A percentile compares a stretch with the other conserved stretches of the same genome.
phyloP scores from a whole-genome alignment of 2,888 invertebrate species.

The Protula sp. region DNA sequence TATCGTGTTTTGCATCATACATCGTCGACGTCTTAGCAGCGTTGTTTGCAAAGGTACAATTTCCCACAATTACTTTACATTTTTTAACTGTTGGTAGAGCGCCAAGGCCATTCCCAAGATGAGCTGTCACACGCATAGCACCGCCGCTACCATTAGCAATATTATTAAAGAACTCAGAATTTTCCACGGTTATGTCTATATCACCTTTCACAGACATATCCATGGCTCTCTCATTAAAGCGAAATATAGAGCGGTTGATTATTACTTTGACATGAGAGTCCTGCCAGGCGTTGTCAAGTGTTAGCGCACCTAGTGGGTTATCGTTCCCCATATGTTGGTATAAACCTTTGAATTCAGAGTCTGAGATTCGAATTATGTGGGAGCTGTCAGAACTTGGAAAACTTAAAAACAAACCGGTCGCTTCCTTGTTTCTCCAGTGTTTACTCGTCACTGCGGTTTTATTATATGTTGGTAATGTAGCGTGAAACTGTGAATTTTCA shows the following conservation, averaged over 20 bases:
- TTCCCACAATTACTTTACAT: neutral
- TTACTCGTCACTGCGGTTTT: neutral
- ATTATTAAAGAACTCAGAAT: constrained; percentile 8
- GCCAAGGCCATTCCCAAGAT: neutral
- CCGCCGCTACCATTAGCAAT: constrained; percentile 12
- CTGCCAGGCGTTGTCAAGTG: neutral
- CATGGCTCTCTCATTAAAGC: constrained; percentile 1
- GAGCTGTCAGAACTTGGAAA: neutral
- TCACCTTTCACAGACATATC: constrained; percentile 11
- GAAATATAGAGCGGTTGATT: neutral
- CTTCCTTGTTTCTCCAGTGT: neutral
- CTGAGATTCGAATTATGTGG: neutral
- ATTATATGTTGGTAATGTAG: neutral
- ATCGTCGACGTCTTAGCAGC: constrained; percentile 1
- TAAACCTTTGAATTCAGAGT: neutral
- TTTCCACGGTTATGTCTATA: neutral
- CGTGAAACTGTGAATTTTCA: neutral
- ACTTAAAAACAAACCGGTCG: neutral
- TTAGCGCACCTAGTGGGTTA: neutral
- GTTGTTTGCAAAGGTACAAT: constrained; percentile 3
- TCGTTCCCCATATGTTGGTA: neutral
- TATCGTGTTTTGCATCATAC: constrained; percentile 1
- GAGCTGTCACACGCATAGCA: constrained; percentile 10
- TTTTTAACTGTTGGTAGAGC: neutral
- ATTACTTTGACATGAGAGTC: neutral